phyloP scores from a whole-genome alignment of 2,888 invertebrate genomes.

The Agrotis puta region DNA sequence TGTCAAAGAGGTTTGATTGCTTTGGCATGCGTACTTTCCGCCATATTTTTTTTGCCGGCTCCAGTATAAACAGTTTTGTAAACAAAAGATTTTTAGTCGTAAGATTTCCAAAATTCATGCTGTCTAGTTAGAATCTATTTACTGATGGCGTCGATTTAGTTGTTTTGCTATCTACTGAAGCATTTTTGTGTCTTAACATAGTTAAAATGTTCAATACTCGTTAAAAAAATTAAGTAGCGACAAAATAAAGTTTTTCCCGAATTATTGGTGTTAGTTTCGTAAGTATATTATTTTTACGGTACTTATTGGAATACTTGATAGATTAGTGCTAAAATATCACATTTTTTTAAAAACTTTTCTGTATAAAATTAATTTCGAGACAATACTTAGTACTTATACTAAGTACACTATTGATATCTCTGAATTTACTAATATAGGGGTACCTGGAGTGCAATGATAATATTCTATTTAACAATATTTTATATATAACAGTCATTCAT shows the following conservation, averaged over 20 bases:
- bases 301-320: neutral
- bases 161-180: neutral
- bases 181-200: neutral
- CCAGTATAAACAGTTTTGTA: neutral
- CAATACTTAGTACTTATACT: no score
- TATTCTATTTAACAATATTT: no score
- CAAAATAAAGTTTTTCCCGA: neutral
- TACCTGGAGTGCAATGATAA: no score
- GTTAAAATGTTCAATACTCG: neutral
- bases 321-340: no score
- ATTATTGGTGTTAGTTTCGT: neutral
- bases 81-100: neutral
- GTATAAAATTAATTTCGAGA: no score
- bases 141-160: neutral
- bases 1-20: neutral
- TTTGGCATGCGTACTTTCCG: neutral
- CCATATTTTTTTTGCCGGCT: slow-evolving; percentile 2
- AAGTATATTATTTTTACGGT: neutral
- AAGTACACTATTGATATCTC: no score
- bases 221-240: neutral
- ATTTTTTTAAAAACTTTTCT: no score
- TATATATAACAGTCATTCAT: no score
- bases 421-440: no score
- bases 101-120: neutral
- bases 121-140: no score